A percentile compares a stretch with the other conserved stretches of the same genome.
These are phyloP conservation scores for Entomyzon cyanotis DNA, from an alignment of 2,113 vertebrate species.

Conservation along the genomic window DNA sequence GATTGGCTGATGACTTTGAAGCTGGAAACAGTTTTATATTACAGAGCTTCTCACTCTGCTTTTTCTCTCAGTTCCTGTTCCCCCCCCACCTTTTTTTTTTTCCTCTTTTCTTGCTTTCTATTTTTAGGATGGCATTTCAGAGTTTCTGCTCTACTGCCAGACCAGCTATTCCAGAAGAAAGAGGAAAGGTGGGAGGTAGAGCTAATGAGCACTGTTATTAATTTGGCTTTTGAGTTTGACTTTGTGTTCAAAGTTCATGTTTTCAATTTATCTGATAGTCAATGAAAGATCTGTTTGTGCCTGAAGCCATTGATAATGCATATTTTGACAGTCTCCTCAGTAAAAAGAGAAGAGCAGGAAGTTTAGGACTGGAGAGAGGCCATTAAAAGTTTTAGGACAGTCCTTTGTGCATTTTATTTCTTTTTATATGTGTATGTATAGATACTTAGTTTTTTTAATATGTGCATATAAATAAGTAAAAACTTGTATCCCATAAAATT, in stretches of 20 bases:
- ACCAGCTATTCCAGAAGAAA: neutral
- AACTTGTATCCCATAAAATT: neutral
- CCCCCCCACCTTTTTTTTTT: neutral
- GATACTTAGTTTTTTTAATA: neutral
- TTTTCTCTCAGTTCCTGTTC: conserved; percentile 35
- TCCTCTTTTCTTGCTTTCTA: neutral
- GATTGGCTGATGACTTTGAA: conserved; percentile 44
- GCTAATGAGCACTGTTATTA: neutral
- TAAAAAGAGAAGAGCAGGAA: neutral
- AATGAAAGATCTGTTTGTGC: neutral
- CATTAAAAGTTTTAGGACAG: neutral
- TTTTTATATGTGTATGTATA: neutral
- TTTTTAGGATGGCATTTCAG: conserved; percentile 46
- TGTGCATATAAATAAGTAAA: neutral
- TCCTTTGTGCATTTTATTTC: neutral
- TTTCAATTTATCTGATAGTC: neutral
- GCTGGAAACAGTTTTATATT: conserved; percentile 36
- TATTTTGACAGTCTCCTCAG: neutral
- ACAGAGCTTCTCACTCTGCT: conserved; percentile 32
- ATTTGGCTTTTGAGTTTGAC: neutral
- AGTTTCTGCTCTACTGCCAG: neutral
- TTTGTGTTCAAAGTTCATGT: neutral
- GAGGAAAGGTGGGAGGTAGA: conserved; percentile 24
- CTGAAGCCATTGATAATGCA: neutral
- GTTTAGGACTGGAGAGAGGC: neutral